phyloP scores from a whole-genome alignment of 2,888 invertebrate genomes.

The Sminthurides aquaticus region DNA sequence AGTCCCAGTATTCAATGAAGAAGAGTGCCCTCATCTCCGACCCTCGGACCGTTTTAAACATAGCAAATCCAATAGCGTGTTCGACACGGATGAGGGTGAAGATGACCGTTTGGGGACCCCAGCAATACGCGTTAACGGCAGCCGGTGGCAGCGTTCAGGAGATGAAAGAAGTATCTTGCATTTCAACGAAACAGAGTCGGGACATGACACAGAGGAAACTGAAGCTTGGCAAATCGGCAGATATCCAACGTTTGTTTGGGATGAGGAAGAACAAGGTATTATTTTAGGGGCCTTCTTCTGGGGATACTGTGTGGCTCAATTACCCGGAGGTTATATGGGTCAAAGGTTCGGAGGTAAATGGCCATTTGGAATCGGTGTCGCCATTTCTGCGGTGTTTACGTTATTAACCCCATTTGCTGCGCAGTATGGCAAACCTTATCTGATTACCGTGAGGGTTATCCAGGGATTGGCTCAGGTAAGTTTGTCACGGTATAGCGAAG shows the following conservation, averaged over 20 bases:
- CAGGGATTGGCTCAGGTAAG: conserved; percentile 38
- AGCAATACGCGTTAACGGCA: no score
- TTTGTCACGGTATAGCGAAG: no score
- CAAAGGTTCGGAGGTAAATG: conserved; percentile 26
- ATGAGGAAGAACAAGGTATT: conserved; percentile 25
- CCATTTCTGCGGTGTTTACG: conserved; percentile 36
- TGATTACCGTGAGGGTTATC: conserved; percentile 32
- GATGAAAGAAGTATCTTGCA: neutral
- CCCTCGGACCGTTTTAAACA: neutral
- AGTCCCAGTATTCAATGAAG: conserved; percentile 10
- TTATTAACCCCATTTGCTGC: conserved; percentile 36
- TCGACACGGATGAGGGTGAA: neutral
- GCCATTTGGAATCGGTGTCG: conserved; percentile 28
- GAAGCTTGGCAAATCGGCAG: neutral
- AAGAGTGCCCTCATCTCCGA: conserved; percentile 6
- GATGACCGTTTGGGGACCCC: no score
- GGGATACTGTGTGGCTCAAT: conserved; percentile 37
- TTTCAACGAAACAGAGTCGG: neutral
- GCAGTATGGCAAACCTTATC: conserved; percentile 14
- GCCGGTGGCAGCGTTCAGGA: neutral
- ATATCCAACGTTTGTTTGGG: conserved; percentile 25
- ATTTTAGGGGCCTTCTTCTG: conserved; percentile 40
- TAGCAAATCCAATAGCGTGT: neutral
- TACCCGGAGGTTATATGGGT: conserved; percentile 34
- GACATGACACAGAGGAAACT: neutral